Conservation (phyloP, 2,797 vertebrate genomes). For the Myoxocephalus aenaeus region DNA sequence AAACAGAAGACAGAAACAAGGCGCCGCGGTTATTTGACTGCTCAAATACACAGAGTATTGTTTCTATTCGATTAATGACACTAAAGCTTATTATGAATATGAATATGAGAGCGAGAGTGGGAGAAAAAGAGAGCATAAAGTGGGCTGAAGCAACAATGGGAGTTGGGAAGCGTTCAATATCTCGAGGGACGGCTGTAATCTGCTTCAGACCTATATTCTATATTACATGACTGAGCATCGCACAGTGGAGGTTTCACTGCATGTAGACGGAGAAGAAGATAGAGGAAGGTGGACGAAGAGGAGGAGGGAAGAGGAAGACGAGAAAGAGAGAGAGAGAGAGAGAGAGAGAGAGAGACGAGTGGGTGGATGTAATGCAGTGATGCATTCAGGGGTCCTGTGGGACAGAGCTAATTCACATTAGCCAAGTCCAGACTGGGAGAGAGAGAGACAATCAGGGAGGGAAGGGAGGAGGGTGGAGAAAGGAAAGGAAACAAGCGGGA, state of each 20-base stretch:
- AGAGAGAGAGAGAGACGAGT: neutral
- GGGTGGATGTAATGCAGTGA: constrained; percentile 41
- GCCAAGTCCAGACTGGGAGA: neutral
- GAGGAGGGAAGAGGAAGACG: neutral
- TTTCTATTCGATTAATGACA: neutral
- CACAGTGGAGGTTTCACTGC: constrained; percentile 1
- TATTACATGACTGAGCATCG: constrained; percentile 31
- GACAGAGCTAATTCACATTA: constrained; percentile 47
- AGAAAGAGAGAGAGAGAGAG: too few relatives aligned
- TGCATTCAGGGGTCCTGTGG: constrained; percentile 53
- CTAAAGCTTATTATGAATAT: constrained; percentile 15
- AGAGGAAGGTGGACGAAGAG: constrained; percentile 5
- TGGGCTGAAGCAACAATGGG: constrained; percentile 12
- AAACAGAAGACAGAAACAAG: neutral
- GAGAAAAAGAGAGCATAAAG: neutral
- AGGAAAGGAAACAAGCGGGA: neutral
- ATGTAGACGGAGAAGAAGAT: constrained; percentile 1
- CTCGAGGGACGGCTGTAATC: constrained; percentile 56
- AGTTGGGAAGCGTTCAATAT: constrained; percentile 31
- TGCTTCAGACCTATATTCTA: constrained; percentile 56
- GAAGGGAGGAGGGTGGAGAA: neutral
- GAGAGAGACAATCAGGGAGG: neutral
- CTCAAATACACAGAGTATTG: neutral
- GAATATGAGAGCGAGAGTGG: neutral
- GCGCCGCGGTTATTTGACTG: neutral